Percentiles rank a stretch among this genome's conserved stretches.
Evolutionary conservation across 1,140 invertebrate genomes (phyloP).

Genomic region (Campoletis sonorensis): DNA sequence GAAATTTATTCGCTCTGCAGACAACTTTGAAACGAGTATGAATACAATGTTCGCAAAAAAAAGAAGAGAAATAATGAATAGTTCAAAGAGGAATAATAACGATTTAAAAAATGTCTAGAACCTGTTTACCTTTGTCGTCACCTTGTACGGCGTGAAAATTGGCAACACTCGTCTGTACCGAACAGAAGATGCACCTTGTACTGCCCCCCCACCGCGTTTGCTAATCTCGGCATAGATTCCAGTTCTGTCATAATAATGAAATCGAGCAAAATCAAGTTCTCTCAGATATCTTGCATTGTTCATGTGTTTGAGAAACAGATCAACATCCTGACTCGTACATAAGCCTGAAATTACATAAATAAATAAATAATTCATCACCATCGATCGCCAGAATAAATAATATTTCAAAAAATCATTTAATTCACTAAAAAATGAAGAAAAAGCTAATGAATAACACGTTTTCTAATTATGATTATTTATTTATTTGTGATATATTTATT

Average conservation of each 20-base stretch:
- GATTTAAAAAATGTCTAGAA: not conserved
- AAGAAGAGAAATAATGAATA: too few species aligned
- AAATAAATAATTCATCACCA: too few species aligned
- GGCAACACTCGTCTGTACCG: slow-evolving; percentile 86
- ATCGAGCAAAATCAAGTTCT: slow-evolving; percentile 89
- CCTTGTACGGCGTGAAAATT: slow-evolving; percentile 85
- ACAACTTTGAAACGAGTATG: too few species aligned
- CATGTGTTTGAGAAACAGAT: slow-evolving; percentile 88
- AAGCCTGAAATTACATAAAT: slow-evolving; percentile 77
- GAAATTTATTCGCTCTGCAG: too few species aligned
- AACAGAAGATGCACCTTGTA: slow-evolving; percentile 86
- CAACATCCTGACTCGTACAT: slow-evolving; percentile 88
- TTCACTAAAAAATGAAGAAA: too few species aligned
- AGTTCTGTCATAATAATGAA: slow-evolving; percentile 85
- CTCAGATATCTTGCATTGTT: slow-evolving; percentile 90
- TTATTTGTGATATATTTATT: too few species aligned
- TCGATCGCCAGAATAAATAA: too few species aligned
- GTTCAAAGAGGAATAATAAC: not conserved
- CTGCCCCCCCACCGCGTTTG: slow-evolving; percentile 79
- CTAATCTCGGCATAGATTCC: slow-evolving; percentile 82
- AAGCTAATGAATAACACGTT: too few species aligned
- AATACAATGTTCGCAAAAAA: too few species aligned
- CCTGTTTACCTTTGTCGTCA: slow-evolving; percentile 82
- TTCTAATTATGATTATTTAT: too few species aligned
- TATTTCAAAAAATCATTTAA: too few species aligned